These are phyloP conservation scores for Hypomecis punctinalis DNA, from an alignment of 2,888 invertebrate genomes.

Conservation along the genomic window DNA sequence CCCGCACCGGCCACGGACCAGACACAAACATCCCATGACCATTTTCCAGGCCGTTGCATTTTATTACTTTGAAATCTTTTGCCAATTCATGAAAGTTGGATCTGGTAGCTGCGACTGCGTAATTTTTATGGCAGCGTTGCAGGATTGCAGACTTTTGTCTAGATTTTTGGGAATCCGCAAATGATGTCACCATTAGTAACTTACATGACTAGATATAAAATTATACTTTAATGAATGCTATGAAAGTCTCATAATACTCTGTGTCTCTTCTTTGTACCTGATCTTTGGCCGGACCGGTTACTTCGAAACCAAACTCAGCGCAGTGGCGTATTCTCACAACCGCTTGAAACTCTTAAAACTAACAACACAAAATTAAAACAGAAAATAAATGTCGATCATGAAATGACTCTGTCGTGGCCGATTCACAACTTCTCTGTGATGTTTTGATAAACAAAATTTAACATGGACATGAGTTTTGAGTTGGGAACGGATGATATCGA, in stretches of 20 bases:
- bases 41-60: no score
- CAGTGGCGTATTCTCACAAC: slow-evolving; percentile 68
- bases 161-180: no score
- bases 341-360: slow-evolving; percentile 69
- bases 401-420: slow-evolving; percentile 65
- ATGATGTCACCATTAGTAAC: no score
- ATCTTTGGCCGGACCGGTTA: background rate
- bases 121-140: no score
- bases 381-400: slow-evolving; percentile 73
- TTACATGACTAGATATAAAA: no score
- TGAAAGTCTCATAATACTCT: background rate
- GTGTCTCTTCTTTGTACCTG: background rate
- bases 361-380: slow-evolving; percentile 70
- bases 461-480: slow-evolving; percentile 38
- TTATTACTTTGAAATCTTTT: no score
- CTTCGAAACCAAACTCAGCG: background rate
- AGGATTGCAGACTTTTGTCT: no score
- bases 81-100: no score
- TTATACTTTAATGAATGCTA: no score
- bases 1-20: background rate
- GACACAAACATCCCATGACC: background rate
- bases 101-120: no score
- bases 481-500: slow-evolving; percentile 45
- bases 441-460: slow-evolving; percentile 64
- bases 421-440: slow-evolving; percentile 49